Evolutionary conservation across 2,113 vertebrate species (phyloP).

Genomic region (Elephantulus edwardii): DNA sequence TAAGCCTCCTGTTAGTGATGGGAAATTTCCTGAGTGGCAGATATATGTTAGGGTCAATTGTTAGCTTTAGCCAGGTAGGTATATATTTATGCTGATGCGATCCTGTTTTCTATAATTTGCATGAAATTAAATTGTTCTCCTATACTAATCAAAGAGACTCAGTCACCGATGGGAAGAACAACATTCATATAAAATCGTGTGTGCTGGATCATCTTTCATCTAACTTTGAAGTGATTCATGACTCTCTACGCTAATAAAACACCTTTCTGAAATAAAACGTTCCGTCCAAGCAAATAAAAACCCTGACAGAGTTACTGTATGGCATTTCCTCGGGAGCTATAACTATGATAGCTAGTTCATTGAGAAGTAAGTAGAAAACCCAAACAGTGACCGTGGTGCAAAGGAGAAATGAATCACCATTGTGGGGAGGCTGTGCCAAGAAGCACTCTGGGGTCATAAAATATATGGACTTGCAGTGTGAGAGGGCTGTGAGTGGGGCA

Average conservation of each 20-base stretch:
- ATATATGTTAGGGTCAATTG: neutral
- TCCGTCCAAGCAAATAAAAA: conserved; percentile 82
- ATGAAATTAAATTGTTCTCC: conserved; percentile 35
- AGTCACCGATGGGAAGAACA: conserved; percentile 65
- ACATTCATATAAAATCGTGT: neutral
- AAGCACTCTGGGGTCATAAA: conserved; percentile 76
- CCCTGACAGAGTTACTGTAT: conserved; percentile 80
- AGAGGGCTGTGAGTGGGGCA: neutral
- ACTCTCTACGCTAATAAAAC: conserved; percentile 79
- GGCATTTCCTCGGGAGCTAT: conserved; percentile 81
- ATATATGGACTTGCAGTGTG: conserved; percentile 7
- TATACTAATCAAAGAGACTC: conserved; percentile 69
- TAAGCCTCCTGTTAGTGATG: neutral
- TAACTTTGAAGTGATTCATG: conserved; percentile 72
- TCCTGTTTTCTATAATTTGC: neutral
- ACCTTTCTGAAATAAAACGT: conserved; percentile 81
- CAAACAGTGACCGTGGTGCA: conserved; percentile 71
- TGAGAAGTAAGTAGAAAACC: conserved; percentile 79
- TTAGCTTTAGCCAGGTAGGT: neutral
- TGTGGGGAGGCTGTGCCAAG: conserved; percentile 67
- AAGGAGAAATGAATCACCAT: conserved; percentile 67
- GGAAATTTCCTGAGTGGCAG: neutral
- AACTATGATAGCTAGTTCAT: conserved; percentile 81
- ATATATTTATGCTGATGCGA: neutral
- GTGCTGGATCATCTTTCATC: conserved; percentile 75